Base-by-base conservation (phyloP, 2,888 invertebrate genomes). In the Eupithecia dodoneata region DNA sequence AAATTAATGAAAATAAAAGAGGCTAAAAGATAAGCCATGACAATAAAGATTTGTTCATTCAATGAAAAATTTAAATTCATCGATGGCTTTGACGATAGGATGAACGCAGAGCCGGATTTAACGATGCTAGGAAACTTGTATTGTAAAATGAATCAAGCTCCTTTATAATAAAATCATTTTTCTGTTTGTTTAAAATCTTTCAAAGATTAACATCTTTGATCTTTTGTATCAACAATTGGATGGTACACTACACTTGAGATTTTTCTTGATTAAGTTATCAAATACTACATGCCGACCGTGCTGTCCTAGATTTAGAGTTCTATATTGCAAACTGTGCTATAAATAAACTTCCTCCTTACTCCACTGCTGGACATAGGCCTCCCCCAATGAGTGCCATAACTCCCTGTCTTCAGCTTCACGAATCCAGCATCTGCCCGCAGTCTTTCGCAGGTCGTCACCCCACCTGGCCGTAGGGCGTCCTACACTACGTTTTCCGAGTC, bases 31-130 rank as follows among this genome's bases (percentile, higher is more conserved):
- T 88, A 83, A 87, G 83, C 78, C 82, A 74, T 82, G 85, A 86
- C 89, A 85, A 87, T 88, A 88, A 85, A 85, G 87, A 88, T 89
- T 88, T 86, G 88, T 83, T 85, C 85, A 87, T 85, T 83, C 86
- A 84, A 83, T 89, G 88, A 89, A 89, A 89, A 88, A 87, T 87
- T 88, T 87, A 85, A 89, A 88, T 87, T 86, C 85, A 81, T 76
- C 83, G 83, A 59, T 80, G 79, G 85, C 81, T 85, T 85, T 83
- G 76, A 79, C 82, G 80, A 81, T 80, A 84, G 84, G 84, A 85
- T 86, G 82, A 82, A 83, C 81, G 81, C 83, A 81, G 47, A 69
- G 82, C 81, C 82, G 81, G 81, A 83, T 85, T 47, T 69, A 18
- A 2, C 47, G 47, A 44, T 18, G 74, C 82, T 78, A 71, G 78